Percentiles rank a stretch among this genome's conserved stretches.
Conservation (phyloP, 2,113 vertebrate genomes). For the Megatriorchis doriae region DNA sequence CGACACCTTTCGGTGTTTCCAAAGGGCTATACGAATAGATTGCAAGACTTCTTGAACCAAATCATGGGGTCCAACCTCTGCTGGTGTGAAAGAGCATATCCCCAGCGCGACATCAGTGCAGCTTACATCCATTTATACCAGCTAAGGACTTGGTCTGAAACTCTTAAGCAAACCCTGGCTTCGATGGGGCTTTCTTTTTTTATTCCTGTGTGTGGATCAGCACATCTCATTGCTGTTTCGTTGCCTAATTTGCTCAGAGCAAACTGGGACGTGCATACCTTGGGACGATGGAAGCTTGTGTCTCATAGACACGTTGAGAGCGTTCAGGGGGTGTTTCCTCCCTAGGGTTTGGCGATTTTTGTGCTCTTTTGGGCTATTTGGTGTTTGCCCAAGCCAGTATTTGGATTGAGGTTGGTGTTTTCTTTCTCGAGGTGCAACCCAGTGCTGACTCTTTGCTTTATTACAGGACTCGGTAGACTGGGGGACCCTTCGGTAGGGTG, state of each 20-base stretch:
- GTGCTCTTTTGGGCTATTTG: background rate
- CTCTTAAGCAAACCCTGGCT: background rate
- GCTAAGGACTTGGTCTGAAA: background rate
- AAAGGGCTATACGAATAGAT: slow-evolving; percentile 19
- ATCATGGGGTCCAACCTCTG: background rate
- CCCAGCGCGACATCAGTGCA: rapidly evolving
- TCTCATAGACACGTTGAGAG: background rate
- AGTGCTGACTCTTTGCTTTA: background rate
- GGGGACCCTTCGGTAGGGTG: rapidly evolving
- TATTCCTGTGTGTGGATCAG: background rate
- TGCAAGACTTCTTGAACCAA: background rate
- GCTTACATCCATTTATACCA: background rate
- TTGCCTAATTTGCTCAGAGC: background rate
- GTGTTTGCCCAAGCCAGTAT: background rate
- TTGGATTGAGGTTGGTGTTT: background rate
- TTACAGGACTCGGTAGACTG: background rate
- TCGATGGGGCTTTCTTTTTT: background rate
- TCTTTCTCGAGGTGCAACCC: background rate
- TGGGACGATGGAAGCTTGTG: background rate
- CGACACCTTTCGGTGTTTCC: background rate
- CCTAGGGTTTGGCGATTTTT: background rate
- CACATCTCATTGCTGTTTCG: background rate
- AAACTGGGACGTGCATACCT: background rate
- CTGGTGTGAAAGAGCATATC: background rate
- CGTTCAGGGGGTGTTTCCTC: background rate